Evolutionary conservation across 2,113 vertebrate species (phyloP), one percentile per base, ranked within the genome.

Genomic region (Eclectus roratus): DNA sequence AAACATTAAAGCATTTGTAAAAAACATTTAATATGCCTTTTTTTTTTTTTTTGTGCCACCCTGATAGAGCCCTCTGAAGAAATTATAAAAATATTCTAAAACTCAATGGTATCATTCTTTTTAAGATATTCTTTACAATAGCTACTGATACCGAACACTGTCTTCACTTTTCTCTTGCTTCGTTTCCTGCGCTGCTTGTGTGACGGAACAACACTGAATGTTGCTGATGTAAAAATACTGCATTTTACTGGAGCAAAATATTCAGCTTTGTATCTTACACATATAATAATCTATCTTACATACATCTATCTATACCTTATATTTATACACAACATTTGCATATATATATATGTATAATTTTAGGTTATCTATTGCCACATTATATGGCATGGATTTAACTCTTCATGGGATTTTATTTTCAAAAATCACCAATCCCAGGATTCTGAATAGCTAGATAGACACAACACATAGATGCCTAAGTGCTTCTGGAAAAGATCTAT

Each of bases 21-120:
- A 88, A 72, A 46, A 5, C 0, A 0, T 64, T 24, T 43, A 71
- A 29, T 33, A n/a, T 5, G 1, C 1, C 50, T 39, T 73, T 80
- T 39, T 21, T 11, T 84, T 64, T 80, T 39, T 21, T 11, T 84
- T 64, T 79, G 10, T 52, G 35, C 39, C 24, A 44, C 12, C 18
- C 27, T 52, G 9, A 73, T 7, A 65, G 49, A 56, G 10, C 55
- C 21, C 61, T 12, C 61, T 20, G 31, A 93, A 37, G 44, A 61
- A 90, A 70, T 73, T 50, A 76, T 18, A 52, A 69, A 53, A 85
- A 18, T 53, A 73, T 65, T 72, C 37, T 70, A 28, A 65, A 58
- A 61, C 17, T 69, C 17, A 6, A 3, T 52, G 27, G 9, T 29
- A 56, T 55, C 50, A 80, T 83, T 65, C 4, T 37, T 79, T n/a